Conservation (phyloP, 2,113 vertebrate species). For the Sylvilagus bachmani region DNA sequence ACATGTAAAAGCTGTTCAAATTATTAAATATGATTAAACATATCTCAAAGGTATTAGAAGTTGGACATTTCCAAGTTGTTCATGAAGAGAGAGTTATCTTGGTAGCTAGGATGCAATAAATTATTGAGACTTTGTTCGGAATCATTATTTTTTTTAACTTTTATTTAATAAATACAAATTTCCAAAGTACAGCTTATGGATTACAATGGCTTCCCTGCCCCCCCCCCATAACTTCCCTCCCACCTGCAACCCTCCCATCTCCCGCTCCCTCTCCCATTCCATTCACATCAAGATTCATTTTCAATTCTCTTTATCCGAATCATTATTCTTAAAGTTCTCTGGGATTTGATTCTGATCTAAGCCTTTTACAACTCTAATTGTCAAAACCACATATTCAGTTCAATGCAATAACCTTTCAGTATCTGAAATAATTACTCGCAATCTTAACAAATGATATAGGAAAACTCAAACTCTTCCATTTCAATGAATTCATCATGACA, state of each 20-base stretch:
- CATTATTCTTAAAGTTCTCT: not conserved
- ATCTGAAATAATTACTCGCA: not conserved
- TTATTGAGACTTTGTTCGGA: not conserved
- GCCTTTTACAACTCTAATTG: not conserved
- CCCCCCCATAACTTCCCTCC: too few species aligned
- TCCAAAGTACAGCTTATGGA: too few species aligned
- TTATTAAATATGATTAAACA: slow-evolving; percentile 11
- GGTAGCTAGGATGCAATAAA: not conserved
- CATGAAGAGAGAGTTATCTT: not conserved
- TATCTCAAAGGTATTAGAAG: not conserved
- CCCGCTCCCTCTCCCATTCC: too few species aligned
- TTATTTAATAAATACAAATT: too few species aligned
- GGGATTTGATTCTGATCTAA: not conserved
- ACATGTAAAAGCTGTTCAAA: not conserved
- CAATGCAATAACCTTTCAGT: not conserved
- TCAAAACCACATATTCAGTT: not conserved
- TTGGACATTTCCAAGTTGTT: not conserved
- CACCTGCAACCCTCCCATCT: too few species aligned
- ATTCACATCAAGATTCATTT: too few species aligned
- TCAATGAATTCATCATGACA: not conserved
- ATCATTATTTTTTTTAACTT: too few species aligned
- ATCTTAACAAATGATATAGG: not conserved
- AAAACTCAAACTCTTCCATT: not conserved
- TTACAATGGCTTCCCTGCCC: too few species aligned
- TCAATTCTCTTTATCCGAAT: not conserved